phyloP scores from a whole-genome alignment of 2,113 vertebrate genomes.

The human region GRCh38 chr2:95647001-95647500 shows the following conservation, averaged over 20 bases:
- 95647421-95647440: background rate
- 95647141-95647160: background rate
- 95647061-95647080: rapidly evolving
- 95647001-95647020: background rate
- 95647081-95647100: background rate
- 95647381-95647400: background rate
- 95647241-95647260: background rate
- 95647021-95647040: background rate
- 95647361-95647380: background rate
- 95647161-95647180: background rate
- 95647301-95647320: background rate
- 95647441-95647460: background rate
- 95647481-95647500: background rate
- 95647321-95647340: background rate
- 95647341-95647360: background rate
- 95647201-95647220: background rate
- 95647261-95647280: background rate
- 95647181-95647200: background rate
- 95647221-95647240: background rate
- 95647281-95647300: background rate
- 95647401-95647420: background rate
- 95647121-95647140: background rate
- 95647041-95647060: background rate
- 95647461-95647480: background rate
- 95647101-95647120: background rate